Base-by-base conservation (phyloP, 2,797 vertebrate species). In the Steatocranus sp. region DNA sequence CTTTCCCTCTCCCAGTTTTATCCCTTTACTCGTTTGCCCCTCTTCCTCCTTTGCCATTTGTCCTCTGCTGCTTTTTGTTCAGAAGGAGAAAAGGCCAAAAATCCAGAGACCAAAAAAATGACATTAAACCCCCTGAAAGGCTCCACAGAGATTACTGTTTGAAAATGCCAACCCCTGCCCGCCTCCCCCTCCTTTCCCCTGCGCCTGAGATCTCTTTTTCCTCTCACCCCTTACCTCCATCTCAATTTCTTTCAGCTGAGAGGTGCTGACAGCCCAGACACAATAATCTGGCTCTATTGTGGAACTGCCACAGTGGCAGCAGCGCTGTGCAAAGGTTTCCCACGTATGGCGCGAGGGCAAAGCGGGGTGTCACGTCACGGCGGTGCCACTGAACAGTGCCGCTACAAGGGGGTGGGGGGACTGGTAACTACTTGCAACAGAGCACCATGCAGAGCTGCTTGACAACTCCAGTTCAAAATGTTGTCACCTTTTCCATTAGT, bases 251-350 rank as follows among this genome's bases (percentile, higher is more conserved):
- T 88, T 92, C 85, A 89, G 91, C 90, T 83, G 87, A 92, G 88
- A 94, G 91, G 90, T 92, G 93, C 89, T 90, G 94, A 95, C 94
- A 93, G 91, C 89, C 86, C 90, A 91, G 91, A 94, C 91, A 94
- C 91, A 93, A 93, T 94, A 94, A 94, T 94, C 92, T 91, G 87
- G 86, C 85, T 87, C 86, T 48, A 84, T 90, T 90, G 92, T 93
- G 83, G 86, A 91, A 79, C 51, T 18, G 75, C 86, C 78, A 83
- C 88, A 76, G 91, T 74, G 83, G 87, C 91, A 88, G 87, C 78
- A 20, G 70, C 2, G 18, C 90, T 54, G 85, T 77, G 84, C 88
- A 80, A 91, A 85, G 88, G 85, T 91, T 92, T 93, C 92, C 91
- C 91, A 90, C 88, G 83, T 92, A 92, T 18, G 87, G 88, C 10